Conservation (phyloP, 2,888 invertebrate species). For the Netelia fuscicornis region DNA sequence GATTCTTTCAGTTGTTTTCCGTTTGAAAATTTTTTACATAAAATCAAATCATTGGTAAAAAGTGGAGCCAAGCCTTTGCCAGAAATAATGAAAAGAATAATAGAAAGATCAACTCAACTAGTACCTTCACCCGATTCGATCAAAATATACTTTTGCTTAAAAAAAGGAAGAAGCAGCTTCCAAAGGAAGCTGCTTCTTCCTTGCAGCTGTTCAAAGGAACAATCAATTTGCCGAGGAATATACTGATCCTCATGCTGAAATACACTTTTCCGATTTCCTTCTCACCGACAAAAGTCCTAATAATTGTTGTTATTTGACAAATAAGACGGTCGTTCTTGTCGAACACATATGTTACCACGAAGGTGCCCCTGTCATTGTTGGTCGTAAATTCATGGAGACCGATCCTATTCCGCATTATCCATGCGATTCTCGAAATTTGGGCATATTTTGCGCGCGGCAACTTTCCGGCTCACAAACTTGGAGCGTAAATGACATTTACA, state of each 20-base stretch:
- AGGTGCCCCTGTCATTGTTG: conserved; percentile 10
- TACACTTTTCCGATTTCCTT: conserved; percentile 6
- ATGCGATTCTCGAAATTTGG: conserved; percentile 2
- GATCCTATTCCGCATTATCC: conserved; percentile 5
- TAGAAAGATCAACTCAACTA: conserved; percentile 20
- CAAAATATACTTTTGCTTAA: not conserved
- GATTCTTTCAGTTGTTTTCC: conserved; percentile 51
- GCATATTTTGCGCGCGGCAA: not conserved
- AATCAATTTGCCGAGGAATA: not conserved
- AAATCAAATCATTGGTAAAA: conserved; percentile 21
- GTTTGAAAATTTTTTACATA: conserved; percentile 43
- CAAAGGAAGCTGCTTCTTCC: no score
- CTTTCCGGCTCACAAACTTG: conserved; percentile 43
- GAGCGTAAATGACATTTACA: conserved; percentile 26
- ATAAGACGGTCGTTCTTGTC: conserved; percentile 3
- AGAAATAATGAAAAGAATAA: conserved; percentile 48
- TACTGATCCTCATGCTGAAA: conserved; percentile 3
- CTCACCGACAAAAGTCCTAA: conserved; percentile 1
- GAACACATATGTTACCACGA: conserved; percentile 21
- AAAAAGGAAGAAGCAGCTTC: not conserved
- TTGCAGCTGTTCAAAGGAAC: no score
- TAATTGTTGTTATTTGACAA: conserved; percentile 19
- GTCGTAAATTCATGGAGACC: conserved; percentile 4
- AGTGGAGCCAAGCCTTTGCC: conserved; percentile 35
- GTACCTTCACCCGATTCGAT: not conserved